Base-by-base conservation (phyloP, 2,113 vertebrate species). In the Lepidothrix coronata region DNA sequence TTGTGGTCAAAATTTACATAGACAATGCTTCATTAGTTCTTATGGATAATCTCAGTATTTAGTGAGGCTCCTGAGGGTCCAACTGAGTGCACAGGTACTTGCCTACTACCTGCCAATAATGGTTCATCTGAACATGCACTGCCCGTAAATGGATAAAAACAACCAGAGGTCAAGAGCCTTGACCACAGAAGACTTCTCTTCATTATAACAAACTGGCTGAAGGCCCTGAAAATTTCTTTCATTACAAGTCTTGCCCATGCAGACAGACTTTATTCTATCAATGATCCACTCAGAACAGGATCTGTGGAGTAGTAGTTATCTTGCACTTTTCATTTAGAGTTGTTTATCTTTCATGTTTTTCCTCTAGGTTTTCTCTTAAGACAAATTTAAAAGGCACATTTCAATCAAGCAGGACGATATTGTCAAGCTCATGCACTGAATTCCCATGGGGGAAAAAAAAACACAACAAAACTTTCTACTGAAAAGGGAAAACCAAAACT, bases 371-470 rank as follows among this genome's bases (percentile, higher is more conserved):
- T 94, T 87, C 41, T 91, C 18, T 49, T 58, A 62, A 82, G 80
- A 91, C 25, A 58, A 48, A 58, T 63, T 79, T 91, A 76, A 91
- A 92, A 96, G 44, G 58, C 46, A 89, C 65, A 79, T 95, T 88
- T 94, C 67, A 82, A 24, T 91, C 85, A 85, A 49, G 15, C 3
- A 7, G 30, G 28, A 22, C 91, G 80, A 71, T 67, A 21, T 35
- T 86, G 71, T 87, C 88, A 57, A 72, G 62, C 22, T 63, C 37
- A 57, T 54, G 27, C 3, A 8, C n/a, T 88, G 57, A 89, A 89
- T 82, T 91, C 73, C n/a, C 46, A 11, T 22, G 33, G n/a, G 15
- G 9, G 6, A 0, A 0, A 0, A 3, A 13, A 28, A 43, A 18
- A 5, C 3, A 9, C 35, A 85, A 57, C 44, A 76, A 75, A 88